Conservation (phyloP, 2,888 invertebrate genomes). For the Agrochola circellaris region DNA sequence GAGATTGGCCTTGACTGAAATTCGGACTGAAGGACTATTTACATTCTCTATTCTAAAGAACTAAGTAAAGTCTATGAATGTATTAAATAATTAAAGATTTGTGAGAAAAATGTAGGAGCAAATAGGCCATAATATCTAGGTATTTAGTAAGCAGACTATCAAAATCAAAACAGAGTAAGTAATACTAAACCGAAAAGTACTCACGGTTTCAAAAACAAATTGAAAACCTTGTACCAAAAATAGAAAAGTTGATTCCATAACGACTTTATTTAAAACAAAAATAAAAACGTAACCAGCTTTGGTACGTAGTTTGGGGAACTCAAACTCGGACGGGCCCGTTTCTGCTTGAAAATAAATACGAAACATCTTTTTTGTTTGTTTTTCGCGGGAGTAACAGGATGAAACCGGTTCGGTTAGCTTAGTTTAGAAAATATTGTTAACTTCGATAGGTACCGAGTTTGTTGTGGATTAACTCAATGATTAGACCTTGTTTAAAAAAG, state of each 20-base stretch:
- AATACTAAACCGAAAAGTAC: not conserved
- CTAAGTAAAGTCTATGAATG: too few species aligned
- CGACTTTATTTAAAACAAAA: conserved; percentile 47
- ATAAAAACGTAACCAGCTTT: conserved; percentile 35
- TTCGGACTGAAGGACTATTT: too few species aligned
- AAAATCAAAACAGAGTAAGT: not conserved
- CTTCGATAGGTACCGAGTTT: not conserved
- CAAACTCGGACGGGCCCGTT: conserved; percentile 37
- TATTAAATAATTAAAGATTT: too few species aligned
- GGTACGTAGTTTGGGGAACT: conserved; percentile 52
- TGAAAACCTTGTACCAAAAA: conserved; percentile 32
- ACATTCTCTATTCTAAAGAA: too few species aligned
- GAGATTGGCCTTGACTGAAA: too few species aligned
- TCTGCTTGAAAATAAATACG: conserved; percentile 43
- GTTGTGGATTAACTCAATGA: not conserved
- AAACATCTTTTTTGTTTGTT: conserved; percentile 39
- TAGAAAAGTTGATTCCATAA: conserved; percentile 35
- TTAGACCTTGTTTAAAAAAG: not conserved
- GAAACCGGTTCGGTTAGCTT: conserved; percentile 4
- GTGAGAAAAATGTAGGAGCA: not conserved
- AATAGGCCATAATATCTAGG: not conserved
- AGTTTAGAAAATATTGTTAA: conserved; percentile 17
- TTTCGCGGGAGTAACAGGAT: conserved; percentile 18
- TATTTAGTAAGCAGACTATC: not conserved
- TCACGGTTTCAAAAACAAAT: not conserved